phyloP scores from a whole-genome alignment of 2,113 vertebrate species.

The Meleagris gallopavo region DNA sequence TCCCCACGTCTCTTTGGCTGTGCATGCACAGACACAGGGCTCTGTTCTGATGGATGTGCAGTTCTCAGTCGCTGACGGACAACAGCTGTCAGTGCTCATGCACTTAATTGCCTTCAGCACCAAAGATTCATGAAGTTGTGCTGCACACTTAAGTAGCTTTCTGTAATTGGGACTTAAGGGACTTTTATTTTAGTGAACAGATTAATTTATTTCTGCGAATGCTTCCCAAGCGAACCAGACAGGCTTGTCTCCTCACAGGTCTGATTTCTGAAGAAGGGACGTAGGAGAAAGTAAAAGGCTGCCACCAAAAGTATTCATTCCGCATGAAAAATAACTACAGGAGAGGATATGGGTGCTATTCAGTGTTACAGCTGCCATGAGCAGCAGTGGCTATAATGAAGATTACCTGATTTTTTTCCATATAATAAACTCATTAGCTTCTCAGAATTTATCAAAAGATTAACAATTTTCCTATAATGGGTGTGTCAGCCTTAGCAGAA shows the following conservation, averaged over 20 bases:
- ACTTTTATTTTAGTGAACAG: background rate
- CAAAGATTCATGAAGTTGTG: background rate
- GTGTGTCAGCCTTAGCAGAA: no score
- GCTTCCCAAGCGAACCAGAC: background rate
- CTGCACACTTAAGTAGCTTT: background rate
- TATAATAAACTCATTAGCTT: background rate
- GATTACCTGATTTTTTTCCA: background rate
- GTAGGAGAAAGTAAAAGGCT: background rate
- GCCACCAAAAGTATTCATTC: background rate
- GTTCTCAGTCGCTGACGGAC: background rate
- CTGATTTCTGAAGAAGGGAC: background rate
- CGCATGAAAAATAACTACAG: background rate
- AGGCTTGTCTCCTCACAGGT: background rate
- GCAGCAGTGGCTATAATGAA: background rate
- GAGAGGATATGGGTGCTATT: background rate
- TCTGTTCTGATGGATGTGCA: constrained; percentile 12
- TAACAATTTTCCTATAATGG: background rate
- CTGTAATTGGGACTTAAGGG: background rate
- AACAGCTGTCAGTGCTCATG: background rate
- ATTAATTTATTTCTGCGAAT: constrained; percentile 4
- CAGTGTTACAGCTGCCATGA: background rate
- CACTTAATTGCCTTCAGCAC: background rate
- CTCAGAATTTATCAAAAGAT: background rate
- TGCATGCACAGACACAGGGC: background rate
- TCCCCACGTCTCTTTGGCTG: background rate